These are phyloP conservation scores for Falco cherrug DNA, from an alignment of 2,797 vertebrate species.

Conservation along the genomic window DNA sequence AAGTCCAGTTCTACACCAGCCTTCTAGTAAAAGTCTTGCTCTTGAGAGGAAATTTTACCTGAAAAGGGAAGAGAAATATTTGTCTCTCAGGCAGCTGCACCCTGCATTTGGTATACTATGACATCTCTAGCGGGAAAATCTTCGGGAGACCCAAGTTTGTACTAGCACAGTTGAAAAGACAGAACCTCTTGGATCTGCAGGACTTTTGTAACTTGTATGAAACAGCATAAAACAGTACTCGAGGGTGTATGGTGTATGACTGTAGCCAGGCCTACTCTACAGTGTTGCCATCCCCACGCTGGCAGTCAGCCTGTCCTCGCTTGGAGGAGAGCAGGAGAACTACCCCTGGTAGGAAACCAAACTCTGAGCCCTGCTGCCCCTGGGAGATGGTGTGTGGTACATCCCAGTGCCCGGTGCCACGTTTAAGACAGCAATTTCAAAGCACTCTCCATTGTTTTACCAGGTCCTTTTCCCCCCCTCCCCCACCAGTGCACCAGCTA, in stretches of 20 bases:
- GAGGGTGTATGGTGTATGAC: too few relatives aligned
- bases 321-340: neutral
- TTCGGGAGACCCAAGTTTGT: neutral
- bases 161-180: neutral
- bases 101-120: neutral
- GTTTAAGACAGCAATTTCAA: neutral
- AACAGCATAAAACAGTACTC: neutral
- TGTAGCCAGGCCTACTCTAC: neutral
- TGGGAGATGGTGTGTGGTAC: neutral
- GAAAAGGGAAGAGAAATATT: neutral
- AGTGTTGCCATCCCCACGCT: accelerated
- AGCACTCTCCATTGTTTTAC: neutral
- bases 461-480: neutral
- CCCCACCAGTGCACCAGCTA: neutral
- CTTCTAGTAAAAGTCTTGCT: neutral
- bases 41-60: neutral
- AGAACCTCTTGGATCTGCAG: neutral
- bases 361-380: neutral
- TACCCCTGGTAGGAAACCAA: neutral
- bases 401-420: neutral
- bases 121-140: neutral
- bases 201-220: neutral
- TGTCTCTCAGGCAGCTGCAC: neutral
- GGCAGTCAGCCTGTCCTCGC: neutral
- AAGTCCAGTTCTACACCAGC: neutral